Conservation (phyloP, 30 jellyfish, hydroid and myxozoan genomes). For the Nemopilema nomurai region DNA sequence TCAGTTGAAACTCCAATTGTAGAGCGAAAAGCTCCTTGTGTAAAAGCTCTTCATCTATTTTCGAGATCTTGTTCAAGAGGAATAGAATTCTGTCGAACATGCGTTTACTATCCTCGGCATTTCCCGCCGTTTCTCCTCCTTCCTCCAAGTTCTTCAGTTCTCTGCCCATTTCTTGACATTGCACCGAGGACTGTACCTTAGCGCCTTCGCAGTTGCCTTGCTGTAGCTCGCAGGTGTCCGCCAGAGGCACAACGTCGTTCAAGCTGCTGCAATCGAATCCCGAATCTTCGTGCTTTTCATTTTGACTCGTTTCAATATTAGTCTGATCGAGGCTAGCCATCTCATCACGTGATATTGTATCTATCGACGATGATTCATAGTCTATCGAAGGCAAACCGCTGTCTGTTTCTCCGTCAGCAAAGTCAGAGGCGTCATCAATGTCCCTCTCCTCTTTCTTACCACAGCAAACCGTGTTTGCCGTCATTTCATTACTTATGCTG, state of each 20-base stretch:
- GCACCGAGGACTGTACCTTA: too few relatives aligned
- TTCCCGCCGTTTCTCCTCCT: neutral
- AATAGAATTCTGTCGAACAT: neutral
- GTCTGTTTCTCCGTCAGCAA: conserved; percentile 60
- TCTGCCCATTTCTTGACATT: too few relatives aligned
- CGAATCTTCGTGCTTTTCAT: conserved; percentile 4
- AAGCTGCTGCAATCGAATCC: conserved; percentile 22
- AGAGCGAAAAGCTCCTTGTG: conserved; percentile 41
- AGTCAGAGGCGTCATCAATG: conserved; percentile 15
- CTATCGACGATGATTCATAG: conserved; percentile 53
- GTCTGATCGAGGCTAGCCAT: conserved; percentile 41
- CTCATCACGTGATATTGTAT: conserved; percentile 60
- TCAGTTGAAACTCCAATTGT: conserved; percentile 46
- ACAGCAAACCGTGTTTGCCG: neutral
- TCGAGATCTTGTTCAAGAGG: neutral
- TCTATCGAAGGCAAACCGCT: conserved; percentile 66
- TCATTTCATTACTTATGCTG: neutral
- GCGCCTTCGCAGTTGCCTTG: too few relatives aligned
- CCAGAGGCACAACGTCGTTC: neutral
- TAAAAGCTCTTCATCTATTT: conserved; percentile 21
- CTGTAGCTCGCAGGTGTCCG: neutral
- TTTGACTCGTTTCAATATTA: conserved; percentile 9
- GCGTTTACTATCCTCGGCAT: neutral
- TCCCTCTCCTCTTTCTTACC: neutral
- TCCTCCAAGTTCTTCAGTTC: neutral